Percentiles rank a stretch among this genome's conserved stretches.
These are phyloP conservation scores for Apamea sordens DNA, from an alignment of 2,888 invertebrate genomes.

Conservation along the genomic window DNA sequence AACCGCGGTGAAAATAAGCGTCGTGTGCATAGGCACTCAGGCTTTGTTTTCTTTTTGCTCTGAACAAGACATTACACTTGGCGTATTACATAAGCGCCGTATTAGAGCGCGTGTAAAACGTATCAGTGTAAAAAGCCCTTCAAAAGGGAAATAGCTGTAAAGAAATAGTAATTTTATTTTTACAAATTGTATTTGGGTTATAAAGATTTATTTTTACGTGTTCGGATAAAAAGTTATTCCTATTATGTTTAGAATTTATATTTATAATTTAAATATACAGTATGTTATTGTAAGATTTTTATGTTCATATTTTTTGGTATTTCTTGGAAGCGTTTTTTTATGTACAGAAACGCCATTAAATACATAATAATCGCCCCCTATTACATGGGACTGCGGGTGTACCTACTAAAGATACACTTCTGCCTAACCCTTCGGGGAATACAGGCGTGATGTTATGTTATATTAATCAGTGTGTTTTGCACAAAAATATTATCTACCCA, in stretches of 20 bases:
- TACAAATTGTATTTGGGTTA: constrained; percentile 23
- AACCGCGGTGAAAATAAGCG: background rate
- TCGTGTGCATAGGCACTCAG: background rate
- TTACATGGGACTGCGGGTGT: background rate
- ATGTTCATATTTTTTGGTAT: constrained; percentile 30
- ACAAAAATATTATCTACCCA: constrained; percentile 5
- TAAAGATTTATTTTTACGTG: constrained; percentile 40
- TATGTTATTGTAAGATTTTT: constrained; percentile 29
- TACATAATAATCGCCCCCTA: background rate
- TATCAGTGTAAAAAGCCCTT: background rate
- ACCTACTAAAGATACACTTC: background rate
- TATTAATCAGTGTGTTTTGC: constrained; percentile 15
- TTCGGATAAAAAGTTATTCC: constrained; percentile 33
- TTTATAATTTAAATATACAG: constrained; percentile 50
- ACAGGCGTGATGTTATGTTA: background rate
- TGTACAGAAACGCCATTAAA: background rate
- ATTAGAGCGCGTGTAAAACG: background rate
- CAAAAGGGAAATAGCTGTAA: background rate
- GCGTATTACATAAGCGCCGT: background rate
- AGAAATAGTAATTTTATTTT: constrained; percentile 30
- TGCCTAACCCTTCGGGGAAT: background rate
- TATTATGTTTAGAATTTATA: constrained; percentile 51
- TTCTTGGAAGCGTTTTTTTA: constrained; percentile 11
- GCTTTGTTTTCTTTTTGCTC: background rate
- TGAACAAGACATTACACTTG: background rate